These are phyloP conservation scores for Dynastes tityus DNA, from an alignment of 2,888 invertebrate species.

Conservation along the genomic window DNA sequence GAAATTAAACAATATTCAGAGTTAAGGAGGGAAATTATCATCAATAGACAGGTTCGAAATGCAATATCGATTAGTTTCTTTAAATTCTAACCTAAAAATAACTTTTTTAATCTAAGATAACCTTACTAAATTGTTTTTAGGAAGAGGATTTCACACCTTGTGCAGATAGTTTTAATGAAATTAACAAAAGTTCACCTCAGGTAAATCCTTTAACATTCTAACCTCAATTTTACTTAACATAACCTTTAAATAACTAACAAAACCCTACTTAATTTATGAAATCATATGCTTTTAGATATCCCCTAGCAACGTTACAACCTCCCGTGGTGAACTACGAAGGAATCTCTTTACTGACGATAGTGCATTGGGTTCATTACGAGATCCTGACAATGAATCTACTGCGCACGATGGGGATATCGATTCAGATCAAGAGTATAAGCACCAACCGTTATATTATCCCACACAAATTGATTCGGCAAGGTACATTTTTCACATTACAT, in stretches of 20 bases:
- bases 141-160: conserved; percentile 45
- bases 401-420: conserved; percentile 91
- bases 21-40: conserved; percentile 71
- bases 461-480: conserved; percentile 64
- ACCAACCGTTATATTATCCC: conserved; percentile 67
- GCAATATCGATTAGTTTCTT: not conserved
- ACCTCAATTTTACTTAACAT: no score
- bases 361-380: conserved; percentile 73
- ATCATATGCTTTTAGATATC: conserved; percentile 54
- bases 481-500: conserved; percentile 51
- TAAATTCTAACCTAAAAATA: conserved; percentile 25
- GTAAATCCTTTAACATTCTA: conserved; percentile 13
- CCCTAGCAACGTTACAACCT: conserved; percentile 67
- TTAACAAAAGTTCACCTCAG: conserved; percentile 43
- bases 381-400: conserved; percentile 75
- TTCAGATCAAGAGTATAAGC: conserved; percentile 82
- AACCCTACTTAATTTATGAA: no score
- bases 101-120: conserved; percentile 13
- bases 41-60: conserved; percentile 48
- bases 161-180: conserved; percentile 48
- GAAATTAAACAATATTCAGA: conserved; percentile 70
- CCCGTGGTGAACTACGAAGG: conserved; percentile 72
- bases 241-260: no score
- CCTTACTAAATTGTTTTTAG: conserved; percentile 36
- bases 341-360: conserved; percentile 81